A percentile compares a stretch with the other conserved stretches of the same genome.
These are phyloP conservation scores for Dipodomys ordii DNA, from an alignment of 2,113 vertebrate genomes.

Conservation along the genomic window DNA sequence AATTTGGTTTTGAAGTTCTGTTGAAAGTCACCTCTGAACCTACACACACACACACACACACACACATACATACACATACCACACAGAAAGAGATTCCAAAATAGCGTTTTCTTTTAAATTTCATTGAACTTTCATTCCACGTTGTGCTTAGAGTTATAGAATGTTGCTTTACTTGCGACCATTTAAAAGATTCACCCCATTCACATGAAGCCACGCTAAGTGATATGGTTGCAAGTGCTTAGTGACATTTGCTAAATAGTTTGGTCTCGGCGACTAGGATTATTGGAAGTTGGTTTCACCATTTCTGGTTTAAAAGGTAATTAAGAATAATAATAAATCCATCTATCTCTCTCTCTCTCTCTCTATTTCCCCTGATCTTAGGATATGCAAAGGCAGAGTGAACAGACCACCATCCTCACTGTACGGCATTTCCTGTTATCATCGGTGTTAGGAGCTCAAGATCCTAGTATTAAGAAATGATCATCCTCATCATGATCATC, in stretches of 20 bases:
- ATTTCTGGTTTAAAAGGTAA: not conserved
- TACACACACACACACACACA: conserved; percentile 54
- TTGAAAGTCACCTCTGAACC: conserved; percentile 87
- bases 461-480: too few relatives aligned
- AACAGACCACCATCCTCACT: not conserved
- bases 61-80: too few relatives aligned
- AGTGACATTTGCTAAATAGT: conserved; percentile 6
- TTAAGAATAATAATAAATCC: not conserved
- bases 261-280: conserved; percentile 27
- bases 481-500: too few relatives aligned
- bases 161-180: conserved; percentile 72
- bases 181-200: not conserved
- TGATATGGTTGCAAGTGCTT: not conserved
- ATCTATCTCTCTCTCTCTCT: too few relatives aligned
- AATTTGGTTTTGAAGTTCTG: conserved; percentile 90
- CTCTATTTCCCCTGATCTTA: not conserved
- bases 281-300: not conserved
- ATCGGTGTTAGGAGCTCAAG: too few relatives aligned
- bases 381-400: not conserved
- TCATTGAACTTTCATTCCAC: conserved; percentile 80
- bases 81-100: conserved; percentile 47
- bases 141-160: conserved; percentile 64
- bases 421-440: not conserved
- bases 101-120: conserved; percentile 84
- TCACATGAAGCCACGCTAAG: not conserved